Evolutionary conservation across 2,797 vertebrate species (phyloP), one percentile per base, ranked within the genome.

Genomic region (Macroramphosus scolopax): DNA sequence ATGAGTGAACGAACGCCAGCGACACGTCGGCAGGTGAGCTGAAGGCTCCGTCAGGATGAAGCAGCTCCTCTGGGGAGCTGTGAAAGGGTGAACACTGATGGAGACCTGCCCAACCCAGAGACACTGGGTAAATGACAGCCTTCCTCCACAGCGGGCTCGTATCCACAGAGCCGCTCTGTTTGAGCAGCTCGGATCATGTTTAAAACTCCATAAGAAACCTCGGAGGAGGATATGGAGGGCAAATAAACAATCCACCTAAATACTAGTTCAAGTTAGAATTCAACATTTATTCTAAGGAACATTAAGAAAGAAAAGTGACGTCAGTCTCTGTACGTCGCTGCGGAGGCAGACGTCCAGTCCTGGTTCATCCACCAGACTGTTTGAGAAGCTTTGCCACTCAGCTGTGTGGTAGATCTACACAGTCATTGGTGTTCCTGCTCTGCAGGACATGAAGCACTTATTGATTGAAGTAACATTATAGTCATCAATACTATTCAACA

Each of bases 101-200:
- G 61, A 72, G 68, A 64, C 67, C 69, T 79, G 75, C 72, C 68
- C 74, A 80, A 82, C 65, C 60, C 73, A 53, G 61, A 61, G 48
- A 60, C 48, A 55, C 81, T 72, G 79, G 56, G 72, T 80, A 77
- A 84, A 78, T 75, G 69, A 74, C 78, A 84, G 80, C 60, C 75
- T 61, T 78, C 72, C 69, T 82, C 51, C 63, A 53, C 65, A 73
- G 67, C 3, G 1, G 69, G 72, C 51, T 75, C 8, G 78, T 67
- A 79, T 77, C 72, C 75, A 75, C 53, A 34, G 30, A 75, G 64
- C 58, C 3, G 51, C 65, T 84, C 75, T 74, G 75, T 75, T 66
- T 68, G 61, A 80, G 70, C 39, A 59, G 72, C 40, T 42, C 22
- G 71, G 68, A 76, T 77, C 72, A 59, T 24, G 60, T 52, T 63